Base-by-base conservation (phyloP, 2,113 vertebrate species). In the Lepus americanus region DNA sequence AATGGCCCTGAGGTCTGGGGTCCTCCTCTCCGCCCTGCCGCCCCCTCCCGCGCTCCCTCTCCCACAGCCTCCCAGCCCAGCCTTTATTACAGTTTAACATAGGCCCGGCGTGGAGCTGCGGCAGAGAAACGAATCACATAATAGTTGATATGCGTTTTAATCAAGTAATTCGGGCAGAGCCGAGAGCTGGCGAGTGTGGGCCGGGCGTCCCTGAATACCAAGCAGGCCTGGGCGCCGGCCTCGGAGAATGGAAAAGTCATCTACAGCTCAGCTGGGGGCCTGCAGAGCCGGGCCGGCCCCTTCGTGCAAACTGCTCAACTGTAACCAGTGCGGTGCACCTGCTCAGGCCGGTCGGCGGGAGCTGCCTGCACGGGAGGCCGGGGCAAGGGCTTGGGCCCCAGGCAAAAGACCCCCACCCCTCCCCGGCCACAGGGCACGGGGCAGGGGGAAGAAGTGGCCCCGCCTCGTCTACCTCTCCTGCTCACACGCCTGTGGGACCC, bases 141-240 rank as follows among this genome's bases (percentile, higher is more conserved):
- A 98, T 98, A 94, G 98, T 98, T 98, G 98, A 98, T 98, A 98
- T 98, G 98, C 98, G 98, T 98, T 98, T 98, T 98, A 98, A 98
- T 98, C 98, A 98, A 98, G 98, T 98, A 98, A 98, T 98, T 98
- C 97, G 9, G 97, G 93, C 97, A 96, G 78, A 98, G 98, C 97
- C n/a, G 97, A 98, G 98, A 98, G 98, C 97, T 20, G 90, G 97
- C 49, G 91, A 88, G 94, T 96, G 91, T 94, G 93, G 97, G 98
- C 96, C 70, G n/a, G 89, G 97, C 51, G 96, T 94, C 98, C 95
- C 93, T 97, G 98, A 98, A 98, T 98, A 98, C 98, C 98, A 98
- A 98, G 44, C 98, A 98, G 98, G 96, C 93, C 1, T 73, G 97
- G 96, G 95, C 96, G 87, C 97, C 72, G 96, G 97, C 51, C 96